phyloP scores from a whole-genome alignment of 2,113 vertebrate species.

The Coregonus clupeaformis region DNA sequence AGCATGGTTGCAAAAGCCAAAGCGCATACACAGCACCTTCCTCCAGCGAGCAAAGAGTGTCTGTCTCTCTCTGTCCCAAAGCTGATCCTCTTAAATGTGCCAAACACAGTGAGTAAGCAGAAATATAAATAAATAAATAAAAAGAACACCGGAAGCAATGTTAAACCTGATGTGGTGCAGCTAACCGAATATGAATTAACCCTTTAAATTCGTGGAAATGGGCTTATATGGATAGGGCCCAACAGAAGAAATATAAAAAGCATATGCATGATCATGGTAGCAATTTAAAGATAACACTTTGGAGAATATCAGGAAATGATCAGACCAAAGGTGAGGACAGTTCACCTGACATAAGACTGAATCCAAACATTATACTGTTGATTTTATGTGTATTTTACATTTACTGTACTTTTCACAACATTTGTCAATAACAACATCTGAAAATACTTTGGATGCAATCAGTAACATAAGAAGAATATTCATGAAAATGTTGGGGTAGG shows the following conservation, averaged over 20 bases:
- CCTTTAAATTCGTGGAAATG: slow-evolving; percentile 29
- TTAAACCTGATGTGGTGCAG: slow-evolving; percentile 19
- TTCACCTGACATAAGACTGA: no score
- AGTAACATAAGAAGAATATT: background rate
- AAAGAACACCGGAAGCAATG: slow-evolving; percentile 16
- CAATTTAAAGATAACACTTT: no score
- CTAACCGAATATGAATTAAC: slow-evolving; percentile 26
- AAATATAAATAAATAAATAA: slow-evolving; percentile 4
- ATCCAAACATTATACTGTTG: no score
- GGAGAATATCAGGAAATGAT: no score
- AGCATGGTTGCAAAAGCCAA: slow-evolving; percentile 19
- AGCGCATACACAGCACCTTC: slow-evolving; percentile 48
- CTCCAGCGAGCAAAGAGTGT: background rate
- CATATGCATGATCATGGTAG: background rate
- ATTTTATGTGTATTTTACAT: no score
- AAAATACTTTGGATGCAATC: background rate
- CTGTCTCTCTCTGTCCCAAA: slow-evolving; percentile 13
- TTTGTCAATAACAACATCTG: background rate
- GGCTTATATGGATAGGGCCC: slow-evolving; percentile 20
- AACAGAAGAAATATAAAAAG: no score
- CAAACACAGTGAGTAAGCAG: slow-evolving; percentile 36
- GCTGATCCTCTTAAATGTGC: slow-evolving; percentile 51
- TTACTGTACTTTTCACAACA: no score
- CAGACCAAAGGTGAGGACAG: no score
- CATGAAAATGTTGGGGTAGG: no score